These are phyloP conservation scores for Zonitis immaculata DNA, from an alignment of 2,888 invertebrate species.

Conservation along the genomic window DNA sequence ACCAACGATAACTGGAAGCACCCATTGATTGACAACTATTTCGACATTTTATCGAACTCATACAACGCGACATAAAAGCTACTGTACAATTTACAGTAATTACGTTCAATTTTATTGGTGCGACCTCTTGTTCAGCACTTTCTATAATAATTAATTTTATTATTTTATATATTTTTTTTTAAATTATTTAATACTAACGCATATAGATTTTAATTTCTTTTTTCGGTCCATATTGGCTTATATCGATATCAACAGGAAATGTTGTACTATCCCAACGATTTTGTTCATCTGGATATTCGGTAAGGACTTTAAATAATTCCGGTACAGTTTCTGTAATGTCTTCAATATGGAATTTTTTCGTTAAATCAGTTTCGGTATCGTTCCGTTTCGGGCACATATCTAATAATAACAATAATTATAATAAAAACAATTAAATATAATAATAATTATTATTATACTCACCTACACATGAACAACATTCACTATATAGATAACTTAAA, in stretches of 20 bases:
- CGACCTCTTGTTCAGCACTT: slow-evolving; percentile 61
- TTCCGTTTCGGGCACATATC: slow-evolving; percentile 89
- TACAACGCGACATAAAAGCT: slow-evolving; percentile 85
- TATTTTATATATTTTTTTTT: no score
- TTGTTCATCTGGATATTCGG: slow-evolving; percentile 70
- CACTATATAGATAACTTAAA: slow-evolving; percentile 80
- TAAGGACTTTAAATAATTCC: slow-evolving; percentile 77
- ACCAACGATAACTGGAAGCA: slow-evolving; percentile 82
- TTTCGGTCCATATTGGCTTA: slow-evolving; percentile 56
- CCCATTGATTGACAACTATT: slow-evolving; percentile 80
- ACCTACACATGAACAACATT: slow-evolving; percentile 98
- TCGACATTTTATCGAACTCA: slow-evolving; percentile 83
- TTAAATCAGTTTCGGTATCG: slow-evolving; percentile 64
- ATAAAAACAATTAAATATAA: no score
- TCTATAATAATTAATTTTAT: slow-evolving; percentile 48
- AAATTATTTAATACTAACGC: no score
- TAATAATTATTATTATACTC: slow-evolving; percentile 52
- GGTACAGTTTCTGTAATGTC: slow-evolving; percentile 78
- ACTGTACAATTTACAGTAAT: slow-evolving; percentile 86
- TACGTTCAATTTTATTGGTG: slow-evolving; percentile 56
- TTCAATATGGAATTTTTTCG: slow-evolving; percentile 81
- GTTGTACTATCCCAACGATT: slow-evolving; percentile 81
- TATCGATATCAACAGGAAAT: slow-evolving; percentile 72
- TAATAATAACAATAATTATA: slow-evolving; percentile 50
- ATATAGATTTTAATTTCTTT: slow-evolving; percentile 63